Evolutionary conservation across 2,113 vertebrate species (phyloP).

Genomic region (Sterrhoptilus dennistouni): DNA sequence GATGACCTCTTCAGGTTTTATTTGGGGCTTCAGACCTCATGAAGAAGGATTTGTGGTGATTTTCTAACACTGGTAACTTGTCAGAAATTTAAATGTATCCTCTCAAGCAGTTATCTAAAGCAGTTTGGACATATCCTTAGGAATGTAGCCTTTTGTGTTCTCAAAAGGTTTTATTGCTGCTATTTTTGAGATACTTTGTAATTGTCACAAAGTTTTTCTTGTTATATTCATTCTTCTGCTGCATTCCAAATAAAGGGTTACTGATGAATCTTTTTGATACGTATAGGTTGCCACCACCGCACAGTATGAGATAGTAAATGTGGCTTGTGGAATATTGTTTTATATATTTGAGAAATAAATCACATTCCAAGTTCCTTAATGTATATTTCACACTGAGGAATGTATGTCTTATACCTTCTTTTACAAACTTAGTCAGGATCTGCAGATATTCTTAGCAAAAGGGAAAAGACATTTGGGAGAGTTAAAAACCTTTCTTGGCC

Average conservation of each 20-base stretch:
- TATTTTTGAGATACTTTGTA: neutral
- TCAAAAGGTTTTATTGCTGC: neutral
- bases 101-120: neutral
- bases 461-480: neutral
- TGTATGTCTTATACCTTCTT: slow-evolving; percentile 29
- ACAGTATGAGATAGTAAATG: neutral
- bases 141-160: neutral
- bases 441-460: slow-evolving; percentile 36
- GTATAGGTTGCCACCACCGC: slow-evolving; percentile 5
- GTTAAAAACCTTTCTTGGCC: slow-evolving; percentile 54
- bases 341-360: slow-evolving; percentile 56
- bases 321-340: slow-evolving; percentile 33
- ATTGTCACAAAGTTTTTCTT: neutral
- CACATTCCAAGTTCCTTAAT: slow-evolving; percentile 38
- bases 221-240: neutral
- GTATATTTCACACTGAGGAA: slow-evolving; percentile 6
- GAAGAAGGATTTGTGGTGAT: neutral
- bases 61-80: neutral
- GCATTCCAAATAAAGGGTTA: neutral
- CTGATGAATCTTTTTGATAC: neutral
- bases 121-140: neutral
- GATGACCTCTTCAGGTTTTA: neutral
- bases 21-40: neutral
- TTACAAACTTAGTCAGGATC: slow-evolving; percentile 54
- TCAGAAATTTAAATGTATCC: neutral